Evolutionary conservation across 2,888 invertebrate genomes (phyloP), one percentile per base, ranked within the genome.

Genomic region (Melanostoma scalare): DNA sequence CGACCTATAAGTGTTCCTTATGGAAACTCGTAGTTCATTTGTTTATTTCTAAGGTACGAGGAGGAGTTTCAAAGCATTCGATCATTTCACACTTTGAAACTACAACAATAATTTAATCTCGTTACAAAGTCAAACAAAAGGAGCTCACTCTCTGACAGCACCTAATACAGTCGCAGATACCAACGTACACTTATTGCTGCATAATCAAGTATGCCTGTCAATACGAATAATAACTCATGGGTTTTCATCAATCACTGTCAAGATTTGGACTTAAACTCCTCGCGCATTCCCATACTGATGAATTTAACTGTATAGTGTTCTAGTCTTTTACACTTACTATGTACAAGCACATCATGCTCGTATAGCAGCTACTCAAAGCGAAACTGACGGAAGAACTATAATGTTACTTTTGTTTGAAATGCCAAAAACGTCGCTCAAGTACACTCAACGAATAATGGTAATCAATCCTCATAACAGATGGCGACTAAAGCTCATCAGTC

Each of bases 171-270:
- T 20, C 20, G 20, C 20, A 20, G 20, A 20, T 20, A 20, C 20
- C 20, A 20, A 20, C 38, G n/a, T 56, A 55, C 56, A 61, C 63
- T 52, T 48, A 63, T 61, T 71, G 38, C 30, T 20, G 50, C 50
- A 71, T 77, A 79, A 75, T 74, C 71, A 79, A 84, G 79, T 60
- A 79, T 72, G 74, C 69, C 75, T 75, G 67, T 79, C 79, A 84
- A 79, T 84, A 67, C 65, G 74, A 74, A 68, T 73, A 78, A 79
- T 84, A 75, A 79, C 74, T 65, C 84, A 79, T 84, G 79, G 79
- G 68, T 61, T 79, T 60, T 65, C 69, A 84, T 84, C 84, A 84
- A 84, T 84, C 84, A 84, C 63, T 79, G 84, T 75, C 79, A 82
- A 67, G 52, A 58, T 78, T 78, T 78, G 72, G 72, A 72, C 67